Evolutionary conservation across 2,888 invertebrate genomes (phyloP).

Genomic region (Parelbella ahira): DNA sequence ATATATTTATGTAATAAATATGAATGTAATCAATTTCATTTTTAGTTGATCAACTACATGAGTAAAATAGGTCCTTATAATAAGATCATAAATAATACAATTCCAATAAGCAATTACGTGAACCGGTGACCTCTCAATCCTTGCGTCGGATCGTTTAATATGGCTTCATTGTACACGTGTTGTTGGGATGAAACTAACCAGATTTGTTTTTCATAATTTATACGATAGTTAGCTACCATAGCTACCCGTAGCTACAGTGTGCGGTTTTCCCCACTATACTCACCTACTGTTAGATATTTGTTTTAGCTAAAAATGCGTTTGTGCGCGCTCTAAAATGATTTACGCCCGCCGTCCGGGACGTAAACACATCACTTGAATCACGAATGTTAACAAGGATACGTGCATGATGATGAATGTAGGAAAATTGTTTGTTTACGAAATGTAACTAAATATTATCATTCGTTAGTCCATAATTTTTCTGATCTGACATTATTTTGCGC

Average conservation of each 20-base stretch:
- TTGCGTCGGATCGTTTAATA: conserved; percentile 40
- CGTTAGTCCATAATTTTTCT: too few species aligned
- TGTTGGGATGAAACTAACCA: conserved; percentile 60
- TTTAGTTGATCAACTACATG: too few species aligned
- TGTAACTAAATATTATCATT: too few species aligned
- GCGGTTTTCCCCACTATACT: conserved; percentile 29
- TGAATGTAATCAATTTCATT: too few species aligned
- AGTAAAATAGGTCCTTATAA: too few species aligned
- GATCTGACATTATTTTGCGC: too few species aligned
- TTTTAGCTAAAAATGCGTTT: conserved; percentile 31
- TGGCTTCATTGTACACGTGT: conserved; percentile 53
- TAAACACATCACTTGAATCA: conserved; percentile 11
- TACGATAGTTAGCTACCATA: conserved; percentile 52
- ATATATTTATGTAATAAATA: too few species aligned
- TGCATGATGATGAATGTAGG: too few species aligned
- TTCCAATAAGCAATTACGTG: too few species aligned
- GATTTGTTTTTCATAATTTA: conserved; percentile 64
- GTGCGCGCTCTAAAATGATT: conserved; percentile 27
- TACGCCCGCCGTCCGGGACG: conserved; percentile 31
- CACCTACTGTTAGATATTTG: conserved; percentile 30
- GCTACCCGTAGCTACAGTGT: conserved; percentile 31
- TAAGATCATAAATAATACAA: too few species aligned
- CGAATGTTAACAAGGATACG: conserved; percentile 13
- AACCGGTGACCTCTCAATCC: conserved; percentile 32
- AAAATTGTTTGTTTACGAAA: too few species aligned